Base-by-base conservation (phyloP, 2,888 invertebrate genomes). In the Tenthredo livida region DNA sequence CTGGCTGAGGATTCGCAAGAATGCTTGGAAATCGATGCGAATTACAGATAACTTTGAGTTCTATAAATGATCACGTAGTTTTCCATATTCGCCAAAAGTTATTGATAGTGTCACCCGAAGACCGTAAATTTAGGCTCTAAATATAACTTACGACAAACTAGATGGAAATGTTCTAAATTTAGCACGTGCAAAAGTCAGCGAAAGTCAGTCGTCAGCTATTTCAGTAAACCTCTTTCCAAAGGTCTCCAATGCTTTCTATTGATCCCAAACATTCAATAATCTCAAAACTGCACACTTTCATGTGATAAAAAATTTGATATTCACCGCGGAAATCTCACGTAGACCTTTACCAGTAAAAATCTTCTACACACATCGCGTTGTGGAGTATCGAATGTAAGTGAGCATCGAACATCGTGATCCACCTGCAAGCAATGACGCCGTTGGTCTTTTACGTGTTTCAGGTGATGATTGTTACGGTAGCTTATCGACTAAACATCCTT, bases 401-500 rank as follows among this genome's bases (percentile, higher is more conserved):
- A 67, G 29, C 17, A 33, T 67, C 4, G 17, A 29, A 17, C 29
- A 17, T 33, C 6, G 15, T 67, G 33, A 67, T 67, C 17, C 33
- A 33, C 15, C 6, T 67, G 15, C 67, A 67, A 67, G 67, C 17
- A 67, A 33, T 67, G 33, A 67, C 33, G 25, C 25, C 33, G 58
- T 43, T 15, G 7, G 54, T 33, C 15, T 17, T 37, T 37, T 84
- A 83, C 12, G 25, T 29, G 25, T 40, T 10, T 3, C 94, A 96
- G 95, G 95, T 97, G 17, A 95, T 97, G 89, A 96, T 97, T 78
- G 96, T 97, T 9, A 96, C 97, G 1, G 95, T 97, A 65, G 96
- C 97, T 0, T 97, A 97, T 93, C 95, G 97, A 9, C 93, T 97
- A 75, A 97, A 96, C 92, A 96, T 97, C 87, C 96, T 97, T 88